phyloP scores from a whole-genome alignment of 1,140 invertebrate genomes.

The Drosophila melanica region DNA sequence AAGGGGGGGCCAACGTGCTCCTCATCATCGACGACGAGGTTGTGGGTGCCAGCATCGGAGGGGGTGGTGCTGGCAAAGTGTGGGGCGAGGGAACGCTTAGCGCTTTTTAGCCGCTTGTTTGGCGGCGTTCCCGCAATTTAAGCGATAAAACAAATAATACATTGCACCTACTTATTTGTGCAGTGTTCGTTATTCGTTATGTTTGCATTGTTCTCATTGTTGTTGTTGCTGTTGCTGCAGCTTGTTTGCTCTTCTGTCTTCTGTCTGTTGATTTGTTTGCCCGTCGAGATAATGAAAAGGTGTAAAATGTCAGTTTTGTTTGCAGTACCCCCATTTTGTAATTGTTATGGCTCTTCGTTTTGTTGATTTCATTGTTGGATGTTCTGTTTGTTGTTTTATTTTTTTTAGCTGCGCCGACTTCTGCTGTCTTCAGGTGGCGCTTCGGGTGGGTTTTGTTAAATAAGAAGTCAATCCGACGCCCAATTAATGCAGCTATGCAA shows the following conservation, averaged over 20 bases:
- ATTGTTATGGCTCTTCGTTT: constrained; percentile 58
- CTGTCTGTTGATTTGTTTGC: constrained; percentile 72
- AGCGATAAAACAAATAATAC: constrained; percentile 80
- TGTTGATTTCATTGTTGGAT: constrained; percentile 18
- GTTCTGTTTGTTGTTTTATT: constrained; percentile 1
- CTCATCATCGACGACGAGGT: constrained; percentile 8
- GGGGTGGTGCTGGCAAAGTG: background rate
- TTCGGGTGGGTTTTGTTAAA: constrained; percentile 1
- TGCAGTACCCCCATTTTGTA: constrained; percentile 65
- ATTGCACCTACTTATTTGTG: constrained; percentile 79
- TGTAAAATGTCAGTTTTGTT: constrained; percentile 82
- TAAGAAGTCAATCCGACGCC: background rate
- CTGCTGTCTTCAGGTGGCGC: constrained; percentile 27
- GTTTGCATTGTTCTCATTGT: constrained; percentile 62
- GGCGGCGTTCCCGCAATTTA: constrained; percentile 62
- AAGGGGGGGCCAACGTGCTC: constrained; percentile 11
- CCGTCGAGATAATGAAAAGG: constrained; percentile 75
- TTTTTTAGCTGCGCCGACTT: background rate
- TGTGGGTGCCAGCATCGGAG: constrained; percentile 21
- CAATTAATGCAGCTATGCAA: background rate
- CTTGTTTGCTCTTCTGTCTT: constrained; percentile 33
- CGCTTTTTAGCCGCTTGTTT: constrained; percentile 78
- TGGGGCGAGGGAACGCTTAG: constrained; percentile 56
- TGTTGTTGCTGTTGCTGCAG: constrained; percentile 32
- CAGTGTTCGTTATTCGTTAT: constrained; percentile 35